Evolutionary conservation across 2,797 vertebrate species (phyloP).

Genomic region (Myoxocephalus aenaeus): DNA sequence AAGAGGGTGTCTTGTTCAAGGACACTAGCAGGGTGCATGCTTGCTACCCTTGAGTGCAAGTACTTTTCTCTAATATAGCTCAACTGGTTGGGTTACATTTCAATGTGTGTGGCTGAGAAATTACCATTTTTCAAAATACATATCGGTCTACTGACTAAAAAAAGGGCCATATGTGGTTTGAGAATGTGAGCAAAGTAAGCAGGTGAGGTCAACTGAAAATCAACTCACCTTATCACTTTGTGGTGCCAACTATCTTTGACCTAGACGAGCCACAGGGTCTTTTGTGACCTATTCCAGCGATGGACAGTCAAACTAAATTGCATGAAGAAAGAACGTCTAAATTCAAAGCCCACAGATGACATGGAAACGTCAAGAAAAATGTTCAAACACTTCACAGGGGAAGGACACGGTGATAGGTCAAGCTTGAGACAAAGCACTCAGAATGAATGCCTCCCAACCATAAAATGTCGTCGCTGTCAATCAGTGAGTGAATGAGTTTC

Average conservation of each 20-base stretch:
- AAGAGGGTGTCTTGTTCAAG: constrained; percentile 1
- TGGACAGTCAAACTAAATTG: constrained; percentile 5
- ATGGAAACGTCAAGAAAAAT: constrained; percentile 60
- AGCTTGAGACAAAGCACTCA: constrained; percentile 71
- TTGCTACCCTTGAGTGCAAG: neutral
- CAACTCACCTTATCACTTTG: constrained; percentile 7
- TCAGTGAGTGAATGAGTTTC: constrained; percentile 53
- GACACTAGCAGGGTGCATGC: neutral
- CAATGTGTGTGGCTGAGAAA: neutral
- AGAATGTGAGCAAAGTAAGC: neutral
- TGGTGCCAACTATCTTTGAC: constrained; percentile 12
- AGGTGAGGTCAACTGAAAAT: constrained; percentile 22
- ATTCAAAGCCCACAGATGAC: constrained; percentile 56
- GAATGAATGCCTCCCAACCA: constrained; percentile 67
- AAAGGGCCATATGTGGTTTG: neutral
- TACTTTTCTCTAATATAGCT: neutral
- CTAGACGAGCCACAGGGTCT: neutral
- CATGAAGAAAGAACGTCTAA: constrained; percentile 43
- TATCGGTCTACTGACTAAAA: neutral
- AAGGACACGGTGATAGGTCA: constrained; percentile 71
- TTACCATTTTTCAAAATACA: neutral
- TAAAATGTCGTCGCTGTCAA: constrained; percentile 78
- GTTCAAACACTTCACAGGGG: constrained; percentile 56
- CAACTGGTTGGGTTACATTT: neutral
- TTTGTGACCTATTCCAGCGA: constrained; percentile 36